phyloP scores from a whole-genome alignment of 2,797 vertebrate genomes.

The Danio albolineatus region DNA sequence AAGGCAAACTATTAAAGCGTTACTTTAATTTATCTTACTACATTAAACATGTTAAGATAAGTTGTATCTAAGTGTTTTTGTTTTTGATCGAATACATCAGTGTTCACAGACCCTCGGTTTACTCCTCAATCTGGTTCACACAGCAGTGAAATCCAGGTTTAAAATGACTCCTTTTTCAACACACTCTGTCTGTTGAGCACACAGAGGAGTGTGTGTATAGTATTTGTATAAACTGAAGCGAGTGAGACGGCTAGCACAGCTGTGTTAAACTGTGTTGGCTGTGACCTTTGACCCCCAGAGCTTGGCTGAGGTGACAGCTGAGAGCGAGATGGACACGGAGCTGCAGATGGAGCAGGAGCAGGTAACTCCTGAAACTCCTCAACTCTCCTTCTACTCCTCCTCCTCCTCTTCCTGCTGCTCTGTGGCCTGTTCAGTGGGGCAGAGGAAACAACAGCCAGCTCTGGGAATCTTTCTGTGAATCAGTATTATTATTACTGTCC shows the following conservation, averaged over 20 bases:
- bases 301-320: conserved; percentile 55
- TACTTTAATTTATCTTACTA: background rate
- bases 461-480: background rate
- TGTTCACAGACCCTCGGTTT: background rate
- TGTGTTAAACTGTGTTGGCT: conserved; percentile 40
- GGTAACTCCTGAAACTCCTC: conserved; percentile 54
- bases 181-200: background rate
- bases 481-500: too few relatives aligned
- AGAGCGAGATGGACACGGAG: conserved; percentile 57
- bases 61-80: background rate
- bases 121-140: background rate
- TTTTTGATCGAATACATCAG: background rate
- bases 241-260: background rate
- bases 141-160: background rate
- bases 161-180: background rate
- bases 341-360: conserved; percentile 63
- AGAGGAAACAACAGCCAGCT: conserved; percentile 8
- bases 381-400: background rate
- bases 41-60: background rate
- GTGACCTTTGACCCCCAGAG: conserved; percentile 60
- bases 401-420: conserved; percentile 15
- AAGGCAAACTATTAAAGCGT: background rate
- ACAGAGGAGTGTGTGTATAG: background rate
- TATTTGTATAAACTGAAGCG: background rate
- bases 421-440: conserved; percentile 13